Conservation (phyloP, 1,140 invertebrate genomes). For the Aphis gossypii region DNA sequence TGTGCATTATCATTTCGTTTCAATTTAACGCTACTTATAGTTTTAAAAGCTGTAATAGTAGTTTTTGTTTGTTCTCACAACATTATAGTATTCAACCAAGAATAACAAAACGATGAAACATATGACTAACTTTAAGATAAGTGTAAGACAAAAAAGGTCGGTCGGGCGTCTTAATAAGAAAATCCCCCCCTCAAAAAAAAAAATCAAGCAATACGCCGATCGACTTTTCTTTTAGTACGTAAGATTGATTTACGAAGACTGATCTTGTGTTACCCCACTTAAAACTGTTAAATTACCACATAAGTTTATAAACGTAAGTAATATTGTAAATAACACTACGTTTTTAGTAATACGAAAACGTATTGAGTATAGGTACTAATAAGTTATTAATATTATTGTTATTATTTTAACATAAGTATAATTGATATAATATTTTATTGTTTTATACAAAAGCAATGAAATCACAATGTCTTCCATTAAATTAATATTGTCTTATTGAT, state of each 20-base stretch:
- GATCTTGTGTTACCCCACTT: slow-evolving; percentile 8
- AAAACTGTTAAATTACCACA: background rate
- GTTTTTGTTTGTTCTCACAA: background rate
- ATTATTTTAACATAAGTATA: background rate
- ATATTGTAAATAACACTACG: background rate
- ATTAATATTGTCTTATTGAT: background rate
- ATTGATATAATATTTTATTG: background rate
- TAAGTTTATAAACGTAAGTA: background rate
- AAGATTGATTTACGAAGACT: slow-evolving; percentile 33
- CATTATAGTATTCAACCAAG: slow-evolving; percentile 25
- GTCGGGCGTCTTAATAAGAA: background rate
- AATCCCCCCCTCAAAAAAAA: background rate
- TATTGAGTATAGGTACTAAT: background rate
- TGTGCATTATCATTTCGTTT: background rate
- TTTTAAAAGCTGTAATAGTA: background rate
- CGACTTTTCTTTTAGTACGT: background rate
- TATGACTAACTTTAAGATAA: slow-evolving; percentile 45
- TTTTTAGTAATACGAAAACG: background rate
- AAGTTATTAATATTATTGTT: background rate
- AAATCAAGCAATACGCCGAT: background rate
- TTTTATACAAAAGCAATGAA: slow-evolving; percentile 39
- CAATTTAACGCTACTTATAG: background rate
- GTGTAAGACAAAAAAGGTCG: background rate
- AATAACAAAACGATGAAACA: slow-evolving; percentile 48
- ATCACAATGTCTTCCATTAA: slow-evolving; percentile 56